Evolutionary conservation across 2,888 invertebrate species (phyloP).

Genomic region (Hirtodrosophila histrioides): DNA sequence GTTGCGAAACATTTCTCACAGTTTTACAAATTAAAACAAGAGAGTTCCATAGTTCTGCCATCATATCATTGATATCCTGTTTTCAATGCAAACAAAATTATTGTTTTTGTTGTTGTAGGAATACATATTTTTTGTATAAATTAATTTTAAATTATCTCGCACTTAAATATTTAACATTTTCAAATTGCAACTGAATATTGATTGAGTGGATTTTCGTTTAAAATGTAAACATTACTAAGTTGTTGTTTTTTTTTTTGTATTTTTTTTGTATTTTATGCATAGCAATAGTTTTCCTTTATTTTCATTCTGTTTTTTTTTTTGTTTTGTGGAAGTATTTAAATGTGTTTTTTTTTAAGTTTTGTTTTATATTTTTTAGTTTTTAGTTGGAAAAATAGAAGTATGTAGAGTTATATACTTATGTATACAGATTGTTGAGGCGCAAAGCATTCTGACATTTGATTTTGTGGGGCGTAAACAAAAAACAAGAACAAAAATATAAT

Average conservation of each 20-base stretch:
- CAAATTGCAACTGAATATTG: constrained; percentile 24
- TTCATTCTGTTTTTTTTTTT: constrained; percentile 12
- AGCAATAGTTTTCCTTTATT: constrained; percentile 23
- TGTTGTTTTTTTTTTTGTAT: constrained; percentile 16
- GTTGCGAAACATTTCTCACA: constrained; percentile 79
- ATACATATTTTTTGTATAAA: constrained; percentile 58
- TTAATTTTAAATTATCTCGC: constrained; percentile 52
- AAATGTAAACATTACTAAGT: constrained; percentile 20
- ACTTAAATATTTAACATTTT: constrained; percentile 28
- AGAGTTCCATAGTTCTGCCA: constrained; percentile 42
- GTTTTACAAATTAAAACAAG: constrained; percentile 63
- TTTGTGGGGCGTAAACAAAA: constrained; percentile 65
- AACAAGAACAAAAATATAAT: constrained; percentile 37
- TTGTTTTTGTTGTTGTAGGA: constrained; percentile 61
- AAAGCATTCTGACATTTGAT: constrained; percentile 70
- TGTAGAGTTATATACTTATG: constrained; percentile 22
- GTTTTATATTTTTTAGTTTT: constrained; percentile 40
- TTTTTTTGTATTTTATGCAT: constrained; percentile 26
- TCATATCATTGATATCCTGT: constrained; percentile 30
- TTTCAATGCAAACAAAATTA: constrained; percentile 52
- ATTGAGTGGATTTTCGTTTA: constrained; percentile 16
- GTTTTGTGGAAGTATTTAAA: constrained; percentile 54
- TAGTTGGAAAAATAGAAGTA: constrained; percentile 72
- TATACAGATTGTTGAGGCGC: constrained; percentile 40
- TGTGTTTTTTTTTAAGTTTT: constrained; percentile 13